phyloP scores from a whole-genome alignment of 2,888 invertebrate genomes.

The Gymnocheta viridis region DNA sequence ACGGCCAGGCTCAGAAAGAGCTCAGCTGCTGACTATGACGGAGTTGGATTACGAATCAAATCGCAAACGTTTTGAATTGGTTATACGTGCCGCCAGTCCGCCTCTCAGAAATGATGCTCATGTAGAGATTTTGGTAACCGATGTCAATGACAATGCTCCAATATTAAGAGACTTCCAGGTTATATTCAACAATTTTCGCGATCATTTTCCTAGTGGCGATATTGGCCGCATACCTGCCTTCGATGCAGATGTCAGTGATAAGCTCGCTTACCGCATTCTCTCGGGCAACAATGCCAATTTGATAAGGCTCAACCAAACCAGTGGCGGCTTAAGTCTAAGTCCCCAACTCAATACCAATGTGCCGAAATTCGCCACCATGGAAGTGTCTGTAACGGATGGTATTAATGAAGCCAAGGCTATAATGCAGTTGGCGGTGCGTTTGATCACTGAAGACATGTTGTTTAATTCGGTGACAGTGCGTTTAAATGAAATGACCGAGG shows the following conservation, averaged over 20 bases:
- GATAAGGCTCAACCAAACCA: conserved; percentile 90
- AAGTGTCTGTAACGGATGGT: conserved; percentile 96
- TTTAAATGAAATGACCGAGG: conserved; percentile 95
- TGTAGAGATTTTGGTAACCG: conserved; percentile 94
- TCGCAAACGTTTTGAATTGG: conserved; percentile 93
- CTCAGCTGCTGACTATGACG: conserved; percentile 93
- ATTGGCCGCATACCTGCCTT: conserved; percentile 96
- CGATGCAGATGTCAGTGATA: conserved; percentile 97
- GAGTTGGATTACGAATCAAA: conserved; percentile 98
- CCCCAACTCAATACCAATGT: conserved; percentile 98
- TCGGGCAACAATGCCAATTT: conserved; percentile 97
- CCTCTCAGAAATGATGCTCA: conserved; percentile 94
- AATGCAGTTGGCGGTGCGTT: conserved; percentile 93
- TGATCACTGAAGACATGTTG: conserved; percentile 97
- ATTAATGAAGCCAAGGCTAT: conserved; percentile 96
- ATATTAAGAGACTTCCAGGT: conserved; percentile 95
- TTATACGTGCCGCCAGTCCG: conserved; percentile 94
- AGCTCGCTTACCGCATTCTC: conserved; percentile 89
- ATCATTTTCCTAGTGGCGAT: conserved; percentile 95
- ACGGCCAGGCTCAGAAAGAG: conserved; percentile 91
- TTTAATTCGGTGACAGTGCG: conserved; percentile 96
- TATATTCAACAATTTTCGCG: conserved; percentile 96
- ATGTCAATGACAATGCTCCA: conserved; percentile 97
- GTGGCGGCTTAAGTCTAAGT: conserved; percentile 93
- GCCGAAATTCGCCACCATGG: conserved; percentile 95